Evolutionary conservation across 2,113 vertebrate genomes (phyloP), one percentile per base, ranked within the genome.

Genomic region (Orientallactaga bullata): DNA sequence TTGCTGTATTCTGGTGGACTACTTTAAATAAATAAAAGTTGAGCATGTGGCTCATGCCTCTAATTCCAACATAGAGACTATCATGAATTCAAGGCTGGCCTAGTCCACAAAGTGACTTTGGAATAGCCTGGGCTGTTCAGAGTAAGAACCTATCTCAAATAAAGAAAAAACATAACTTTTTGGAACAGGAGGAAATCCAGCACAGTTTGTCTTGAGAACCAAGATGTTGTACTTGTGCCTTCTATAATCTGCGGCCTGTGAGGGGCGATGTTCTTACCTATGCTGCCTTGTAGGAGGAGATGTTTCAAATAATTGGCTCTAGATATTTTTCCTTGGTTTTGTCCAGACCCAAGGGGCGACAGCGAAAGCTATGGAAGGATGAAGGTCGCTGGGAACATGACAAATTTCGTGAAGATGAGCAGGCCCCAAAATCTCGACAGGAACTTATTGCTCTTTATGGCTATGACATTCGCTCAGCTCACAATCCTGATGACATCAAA

Each of bases 341-440:
- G 13, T 89, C 35, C 97, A 99, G 99, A 95, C 99, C 99, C 0
- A 99, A 99, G 94, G 99, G 99, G 8, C 97, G 99, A 1, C 99
- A 99, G 97, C 98, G 99, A 90, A 99, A 99, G 97, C 94, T 99
- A 39, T 99, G 99, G 99, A 99, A 99, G 94, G 99, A 99, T 1
- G 99, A 99, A 93, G 99, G 99, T 7, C 98, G 99, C 60, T 99
- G 99, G 99, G 99, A 99, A 4, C 99, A 99, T 0, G 99, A 99
- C 96, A 98, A 97, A n/a, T 99, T 99, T 97, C 98, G 99, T 35
- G 99, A 99, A 97, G 99, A 99, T 23, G 99, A 99, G 89, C 99
- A 99, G 96, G 99, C 99, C 12, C 99, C 99, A 0, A 99, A 99
- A 97, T 99, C 99, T 79, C 98, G 99, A 11, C 99, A 99, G 91